Evolutionary conservation across 2,113 vertebrate species (phyloP).

Genomic region (Ceyx melanurus): DNA sequence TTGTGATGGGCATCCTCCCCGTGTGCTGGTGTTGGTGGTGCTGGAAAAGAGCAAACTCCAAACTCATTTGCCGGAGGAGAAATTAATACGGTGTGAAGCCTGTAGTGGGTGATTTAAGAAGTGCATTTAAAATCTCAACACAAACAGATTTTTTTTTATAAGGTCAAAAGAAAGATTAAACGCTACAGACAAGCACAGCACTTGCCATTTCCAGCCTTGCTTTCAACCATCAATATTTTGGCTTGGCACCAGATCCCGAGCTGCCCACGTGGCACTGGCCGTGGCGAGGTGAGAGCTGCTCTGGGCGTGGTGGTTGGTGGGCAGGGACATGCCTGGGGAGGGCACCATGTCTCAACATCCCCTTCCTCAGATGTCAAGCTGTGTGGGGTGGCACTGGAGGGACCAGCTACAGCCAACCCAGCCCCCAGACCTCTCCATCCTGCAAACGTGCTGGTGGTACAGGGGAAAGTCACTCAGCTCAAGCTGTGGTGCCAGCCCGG

Average conservation of each 20-base stretch:
- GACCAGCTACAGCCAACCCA: neutral
- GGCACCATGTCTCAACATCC: neutral
- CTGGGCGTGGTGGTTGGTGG: rapidly evolving
- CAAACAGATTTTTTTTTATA: slow-evolving; percentile 61
- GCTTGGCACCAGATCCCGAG: rapidly evolving
- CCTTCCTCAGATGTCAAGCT: neutral
- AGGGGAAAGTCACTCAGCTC: rapidly evolving
- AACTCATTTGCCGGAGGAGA: slow-evolving; percentile 11
- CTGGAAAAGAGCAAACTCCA: neutral
- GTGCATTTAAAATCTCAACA: slow-evolving; percentile 64
- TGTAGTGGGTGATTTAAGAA: slow-evolving; percentile 47
- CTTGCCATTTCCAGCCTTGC: neutral
- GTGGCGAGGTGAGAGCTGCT: rapidly evolving
- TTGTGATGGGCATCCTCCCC: rapidly evolving
- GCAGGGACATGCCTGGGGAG: neutral
- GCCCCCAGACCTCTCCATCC: neutral
- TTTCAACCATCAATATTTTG: neutral
- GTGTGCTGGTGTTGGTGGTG: neutral
- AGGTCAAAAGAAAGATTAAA: slow-evolving; percentile 67
- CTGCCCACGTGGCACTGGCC: neutral
- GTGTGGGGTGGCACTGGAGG: neutral
- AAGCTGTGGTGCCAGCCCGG: rapidly evolving
- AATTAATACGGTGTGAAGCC: slow-evolving; percentile 31
- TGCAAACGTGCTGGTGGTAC: rapidly evolving
- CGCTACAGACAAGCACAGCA: neutral